Percentiles rank a stretch among this genome's conserved stretches.
phyloP scores from a whole-genome alignment of 2,888 invertebrate species.

The Chydorus sphaericus region DNA sequence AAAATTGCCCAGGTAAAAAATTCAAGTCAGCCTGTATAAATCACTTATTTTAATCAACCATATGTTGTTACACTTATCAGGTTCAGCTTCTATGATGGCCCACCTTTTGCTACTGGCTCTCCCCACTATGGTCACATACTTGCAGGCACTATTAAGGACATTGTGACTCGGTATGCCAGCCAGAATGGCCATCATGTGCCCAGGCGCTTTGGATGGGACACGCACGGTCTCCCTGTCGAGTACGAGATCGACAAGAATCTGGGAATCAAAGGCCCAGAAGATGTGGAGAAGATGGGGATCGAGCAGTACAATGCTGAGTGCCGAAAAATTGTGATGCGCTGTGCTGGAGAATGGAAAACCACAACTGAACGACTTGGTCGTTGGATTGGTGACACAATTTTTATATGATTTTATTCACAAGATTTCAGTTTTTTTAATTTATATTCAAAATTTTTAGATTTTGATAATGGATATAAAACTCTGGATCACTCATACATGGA shows the following conservation, averaged over 20 bases:
- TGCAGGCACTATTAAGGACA: slow-evolving; percentile 96
- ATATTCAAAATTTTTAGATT: slow-evolving; percentile 41
- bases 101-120: slow-evolving; percentile 96
- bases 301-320: slow-evolving; percentile 89
- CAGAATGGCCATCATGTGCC: slow-evolving; percentile 71
- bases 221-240: slow-evolving; percentile 93
- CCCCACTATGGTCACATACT: slow-evolving; percentile 98
- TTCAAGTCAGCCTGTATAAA: neutral
- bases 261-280: slow-evolving; percentile 86
- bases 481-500: slow-evolving; percentile 99
- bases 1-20: slow-evolving; percentile 56
- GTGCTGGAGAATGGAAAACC: slow-evolving; percentile 79
- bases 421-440: slow-evolving; percentile 4
- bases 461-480: slow-evolving; percentile 97
- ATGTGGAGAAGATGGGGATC: slow-evolving; percentile 94
- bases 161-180: slow-evolving; percentile 91
- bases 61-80: slow-evolving; percentile 21
- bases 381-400: slow-evolving; percentile 70
- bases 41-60: neutral
- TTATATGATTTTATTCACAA: neutral
- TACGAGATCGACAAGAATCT: slow-evolving; percentile 81
- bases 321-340: slow-evolving; percentile 90
- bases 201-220: slow-evolving; percentile 96
- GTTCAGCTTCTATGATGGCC: slow-evolving; percentile 96
- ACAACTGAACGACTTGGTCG: slow-evolving; percentile 80